These are phyloP conservation scores for Elgaria multicarinata DNA, from an alignment of 2,113 vertebrate species.

Conservation along the genomic window DNA sequence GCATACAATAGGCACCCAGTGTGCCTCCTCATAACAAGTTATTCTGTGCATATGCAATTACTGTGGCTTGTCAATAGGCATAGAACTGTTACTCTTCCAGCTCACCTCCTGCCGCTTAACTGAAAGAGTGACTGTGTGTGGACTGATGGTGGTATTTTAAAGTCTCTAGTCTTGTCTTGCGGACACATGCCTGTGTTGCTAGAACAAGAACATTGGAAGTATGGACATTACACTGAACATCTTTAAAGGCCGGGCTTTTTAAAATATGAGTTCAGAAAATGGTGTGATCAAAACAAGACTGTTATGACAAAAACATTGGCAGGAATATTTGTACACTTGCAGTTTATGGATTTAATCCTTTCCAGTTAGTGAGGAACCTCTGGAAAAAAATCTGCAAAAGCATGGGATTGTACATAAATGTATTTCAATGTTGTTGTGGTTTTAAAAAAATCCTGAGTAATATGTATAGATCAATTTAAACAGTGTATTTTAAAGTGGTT, in stretches of 20 bases:
- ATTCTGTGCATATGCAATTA: neutral
- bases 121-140: neutral
- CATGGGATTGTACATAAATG: neutral
- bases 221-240: slow-evolving; percentile 16
- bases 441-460: neutral
- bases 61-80: neutral
- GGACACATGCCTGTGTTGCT: neutral
- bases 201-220: neutral
- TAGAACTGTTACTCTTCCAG: neutral
- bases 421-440: slow-evolving; percentile 2
- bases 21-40: slow-evolving; percentile 1
- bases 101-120: neutral
- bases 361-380: neutral
- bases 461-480: neutral
- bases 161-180: neutral
- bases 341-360: neutral
- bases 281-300: neutral
- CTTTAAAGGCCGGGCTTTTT: neutral
- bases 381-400: slow-evolving; percentile 13
- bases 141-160: neutral
- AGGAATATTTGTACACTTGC: neutral
- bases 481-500: slow-evolving; percentile 7
- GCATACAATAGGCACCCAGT: slow-evolving; percentile 45
- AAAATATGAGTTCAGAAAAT: neutral
- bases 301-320: neutral